phyloP scores from a whole-genome alignment of 35 echinoderm and acorn worm species.

The Hemicentrotus pulcherrimus region DNA sequence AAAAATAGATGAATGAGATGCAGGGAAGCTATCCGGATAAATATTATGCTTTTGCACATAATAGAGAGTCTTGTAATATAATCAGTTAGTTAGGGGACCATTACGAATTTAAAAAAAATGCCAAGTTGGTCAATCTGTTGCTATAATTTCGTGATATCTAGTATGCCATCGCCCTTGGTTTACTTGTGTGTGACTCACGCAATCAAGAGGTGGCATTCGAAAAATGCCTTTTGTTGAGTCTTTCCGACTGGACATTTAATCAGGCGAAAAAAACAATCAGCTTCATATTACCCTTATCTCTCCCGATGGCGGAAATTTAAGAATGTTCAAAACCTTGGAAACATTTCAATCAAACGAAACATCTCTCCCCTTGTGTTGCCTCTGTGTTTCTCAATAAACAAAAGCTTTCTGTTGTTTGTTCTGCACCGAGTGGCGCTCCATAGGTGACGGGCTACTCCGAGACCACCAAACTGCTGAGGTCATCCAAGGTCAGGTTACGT shows the following conservation, averaged over 20 bases:
- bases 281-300: background rate
- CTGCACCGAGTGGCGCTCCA: background rate
- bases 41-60: too few species aligned
- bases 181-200: background rate
- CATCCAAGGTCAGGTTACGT: conserved; percentile 19
- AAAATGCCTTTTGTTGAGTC: background rate
- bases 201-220: background rate
- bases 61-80: too few species aligned
- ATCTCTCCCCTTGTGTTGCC: background rate
- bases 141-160: background rate
- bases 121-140: too few species aligned
- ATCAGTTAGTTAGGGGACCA: too few species aligned
- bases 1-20: too few species aligned
- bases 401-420: background rate
- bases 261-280: background rate
- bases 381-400: background rate
- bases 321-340: conserved; percentile 6
- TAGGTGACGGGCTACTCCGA: background rate
- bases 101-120: too few species aligned
- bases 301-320: background rate
- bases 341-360: background rate
- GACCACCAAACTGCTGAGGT: conserved; percentile 15
- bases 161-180: background rate
- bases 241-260: background rate
- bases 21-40: too few species aligned